Evolutionary conservation across 92 coral and sea anemone species (phyloP), one percentile per base, ranked within the genome.

Genomic region (Porites rus): DNA sequence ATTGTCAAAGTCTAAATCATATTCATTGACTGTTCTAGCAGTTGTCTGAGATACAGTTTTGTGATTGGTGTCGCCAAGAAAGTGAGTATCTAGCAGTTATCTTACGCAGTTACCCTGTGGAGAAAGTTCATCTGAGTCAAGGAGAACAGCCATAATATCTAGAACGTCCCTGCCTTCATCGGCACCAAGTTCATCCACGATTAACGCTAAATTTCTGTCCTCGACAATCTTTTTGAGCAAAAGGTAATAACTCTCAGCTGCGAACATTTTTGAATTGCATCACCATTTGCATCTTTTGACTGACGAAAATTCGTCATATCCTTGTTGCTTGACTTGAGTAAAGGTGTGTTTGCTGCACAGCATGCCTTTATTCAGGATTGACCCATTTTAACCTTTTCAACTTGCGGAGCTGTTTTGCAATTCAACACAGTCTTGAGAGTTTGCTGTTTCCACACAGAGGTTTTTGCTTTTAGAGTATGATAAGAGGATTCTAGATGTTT

Each of bases 1-100:
- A 85, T 85, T 74, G 76, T 92, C 86, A 85, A 77, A 92, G 76
- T 60, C 89, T 18, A 88, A 84, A 61, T 31, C 74, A 62, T 88
- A 89, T 1, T 92, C 92, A 73, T 71, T 18, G 61, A 92, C 91
- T 25, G 85, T 82, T 70, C 58, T 82, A 0, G 86, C 88, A 59
- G 84, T 69, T 59, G 91, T 89, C 64, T 83, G 71, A 0, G 31
- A 28, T 28, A 28, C 31, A 28, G 31, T 28, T 28, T 28, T 28
- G 31, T 28, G 31, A 28, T 91, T 87, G 25, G 94, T 87, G 31
- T n/a, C 89, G 70, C 52, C 73, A 11, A 82, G 51, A 64, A 87
- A 91, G 11, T 60, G 86, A 1, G 89, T 52, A 62, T 83, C 91
- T 4, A 91, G 83, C 58, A 91, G 84, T 69, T 77, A 87, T 5